Base-by-base conservation (phyloP, 2,888 invertebrate species). In the Girardia tigrina region DNA sequence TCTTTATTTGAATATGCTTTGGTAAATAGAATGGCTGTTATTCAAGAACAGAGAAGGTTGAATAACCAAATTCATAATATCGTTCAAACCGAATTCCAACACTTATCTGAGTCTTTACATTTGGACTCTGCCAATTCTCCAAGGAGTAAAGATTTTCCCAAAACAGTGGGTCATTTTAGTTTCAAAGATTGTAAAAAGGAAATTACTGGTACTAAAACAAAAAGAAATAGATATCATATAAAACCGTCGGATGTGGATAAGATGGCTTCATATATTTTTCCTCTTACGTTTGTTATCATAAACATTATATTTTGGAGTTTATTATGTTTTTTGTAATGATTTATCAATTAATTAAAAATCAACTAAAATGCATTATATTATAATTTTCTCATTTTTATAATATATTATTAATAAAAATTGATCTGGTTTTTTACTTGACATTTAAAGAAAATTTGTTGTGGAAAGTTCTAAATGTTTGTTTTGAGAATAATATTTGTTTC, bases 1-100 rank as follows among this genome's bases (percentile, higher is more conserved):
- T 77, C 77, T 14, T 70, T 77, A 14, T 77, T 77, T 29, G 77
- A 77, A 70, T 77, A 77, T 36, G 77, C 77, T 56, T 28, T 77
- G 8, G 77, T 77, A 2, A 77, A 77, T 36, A 28, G 42, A 29
- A 77, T 77, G 71, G 69, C 77, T 23, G 71, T 77, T 1, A 29
- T 36, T 14, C 70, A 70, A 29, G 70, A 56, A n/a, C 56, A 56
- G 23, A 56, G n/a, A 4, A 56, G n/a, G 23, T 56, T 56, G n/a
- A 6, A 4, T 2, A 56, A 56, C 23, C 56, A 56, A 56, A 56
- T 56, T 56, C 56, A 56, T 12, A 36, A 8, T 8, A 16, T 36
- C 16, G 12, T 36, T 8, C 8, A 36, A 36, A 36, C 36, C 8
- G 36, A 36, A 36, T 36, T 36, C 16, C 36, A 36, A 36, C 36